Evolutionary conservation across 1,140 invertebrate species (phyloP).

Genomic region (Drosophila auraria): DNA sequence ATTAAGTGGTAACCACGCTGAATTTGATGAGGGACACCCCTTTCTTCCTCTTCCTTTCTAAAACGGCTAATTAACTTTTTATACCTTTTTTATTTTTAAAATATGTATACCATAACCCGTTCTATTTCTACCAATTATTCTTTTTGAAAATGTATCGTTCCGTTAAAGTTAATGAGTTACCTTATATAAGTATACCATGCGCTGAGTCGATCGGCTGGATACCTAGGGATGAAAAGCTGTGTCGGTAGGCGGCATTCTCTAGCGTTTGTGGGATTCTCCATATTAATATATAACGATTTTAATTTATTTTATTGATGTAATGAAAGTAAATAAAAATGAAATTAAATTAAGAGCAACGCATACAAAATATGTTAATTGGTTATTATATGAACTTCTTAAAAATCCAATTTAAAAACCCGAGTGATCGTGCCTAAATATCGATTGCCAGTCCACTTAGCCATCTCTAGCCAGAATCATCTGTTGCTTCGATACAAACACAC

Average conservation of each 20-base stretch:
- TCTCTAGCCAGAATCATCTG: slow-evolving; percentile 31
- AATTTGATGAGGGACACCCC: too few relatives aligned
- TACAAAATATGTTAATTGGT: too few relatives aligned
- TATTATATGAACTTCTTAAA: background rate
- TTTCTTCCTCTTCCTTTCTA: too few relatives aligned
- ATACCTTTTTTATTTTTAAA: too few relatives aligned
- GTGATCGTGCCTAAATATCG: slow-evolving; percentile 8
- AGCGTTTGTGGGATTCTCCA: background rate
- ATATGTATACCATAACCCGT: too few relatives aligned
- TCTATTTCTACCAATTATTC: too few relatives aligned
- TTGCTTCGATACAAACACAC: slow-evolving; percentile 17
- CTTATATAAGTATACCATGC: background rate
- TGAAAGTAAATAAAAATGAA: background rate
- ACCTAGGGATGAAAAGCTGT: background rate
- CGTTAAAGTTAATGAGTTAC: too few relatives aligned
- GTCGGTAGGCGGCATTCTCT: background rate
- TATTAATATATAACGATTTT: background rate
- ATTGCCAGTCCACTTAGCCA: background rate
- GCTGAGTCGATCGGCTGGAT: slow-evolving; percentile 10
- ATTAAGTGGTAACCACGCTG: too few relatives aligned
- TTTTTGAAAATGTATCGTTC: too few relatives aligned
- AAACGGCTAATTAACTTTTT: too few relatives aligned
- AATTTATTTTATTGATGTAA: background rate
- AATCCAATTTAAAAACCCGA: too few relatives aligned
- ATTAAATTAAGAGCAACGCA: too few relatives aligned